Conservation (phyloP, 2,113 vertebrate genomes). For the Aviceda subcristata region DNA sequence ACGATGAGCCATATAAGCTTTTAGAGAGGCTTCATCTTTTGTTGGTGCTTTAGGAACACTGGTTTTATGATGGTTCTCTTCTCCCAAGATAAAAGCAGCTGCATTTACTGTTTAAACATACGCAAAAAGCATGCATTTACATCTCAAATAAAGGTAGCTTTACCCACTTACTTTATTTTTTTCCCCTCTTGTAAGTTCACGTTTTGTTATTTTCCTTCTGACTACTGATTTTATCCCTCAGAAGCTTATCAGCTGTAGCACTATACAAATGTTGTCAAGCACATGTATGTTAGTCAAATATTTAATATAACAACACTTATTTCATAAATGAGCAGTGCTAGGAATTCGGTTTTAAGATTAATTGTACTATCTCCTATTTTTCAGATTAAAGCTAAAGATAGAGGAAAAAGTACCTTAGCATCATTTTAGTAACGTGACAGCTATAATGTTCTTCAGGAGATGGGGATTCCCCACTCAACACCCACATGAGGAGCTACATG, state of each 20-base stretch:
- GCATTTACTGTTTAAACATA: constrained; percentile 78
- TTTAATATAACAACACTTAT: background rate
- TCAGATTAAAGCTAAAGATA: background rate
- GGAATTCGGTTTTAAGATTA: background rate
- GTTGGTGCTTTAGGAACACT: constrained; percentile 88
- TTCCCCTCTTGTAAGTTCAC: background rate
- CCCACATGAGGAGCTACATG: background rate
- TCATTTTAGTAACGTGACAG: background rate
- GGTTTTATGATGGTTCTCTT: constrained; percentile 70
- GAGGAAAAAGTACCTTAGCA: background rate
- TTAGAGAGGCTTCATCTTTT: constrained; percentile 91
- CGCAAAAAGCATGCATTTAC: background rate
- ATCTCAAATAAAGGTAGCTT: background rate
- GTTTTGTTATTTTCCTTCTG: background rate
- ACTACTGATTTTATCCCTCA: background rate
- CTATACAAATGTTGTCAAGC: background rate
- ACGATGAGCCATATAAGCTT: constrained; percentile 84
- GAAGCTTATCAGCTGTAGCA: background rate
- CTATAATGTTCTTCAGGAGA: background rate
- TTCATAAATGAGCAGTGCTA: background rate
- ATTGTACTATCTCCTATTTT: background rate
- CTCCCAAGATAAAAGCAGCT: constrained; percentile 78
- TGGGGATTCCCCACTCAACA: background rate
- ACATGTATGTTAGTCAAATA: background rate
- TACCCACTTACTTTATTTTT: background rate